These are phyloP conservation scores for Ophraella communa DNA, from an alignment of 2,888 invertebrate species.

Conservation along the genomic window DNA sequence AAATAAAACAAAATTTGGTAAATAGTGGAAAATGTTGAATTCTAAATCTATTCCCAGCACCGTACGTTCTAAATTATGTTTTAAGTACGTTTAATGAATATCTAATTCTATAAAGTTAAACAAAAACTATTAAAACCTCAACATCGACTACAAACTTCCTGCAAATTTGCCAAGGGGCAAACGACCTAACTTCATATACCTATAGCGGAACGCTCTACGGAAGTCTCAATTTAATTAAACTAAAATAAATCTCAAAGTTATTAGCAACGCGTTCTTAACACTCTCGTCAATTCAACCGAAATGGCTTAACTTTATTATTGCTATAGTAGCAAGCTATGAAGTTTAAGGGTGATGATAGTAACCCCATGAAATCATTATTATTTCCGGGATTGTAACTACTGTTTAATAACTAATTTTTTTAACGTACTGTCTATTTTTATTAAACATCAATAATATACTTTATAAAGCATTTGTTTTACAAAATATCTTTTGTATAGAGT, in stretches of 20 bases:
- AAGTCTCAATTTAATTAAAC: slow-evolving; percentile 35
- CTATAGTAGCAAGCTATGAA: slow-evolving; percentile 28
- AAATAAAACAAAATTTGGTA: too few species aligned
- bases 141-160: not conserved
- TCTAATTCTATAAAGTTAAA: not conserved
- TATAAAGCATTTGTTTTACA: too few species aligned
- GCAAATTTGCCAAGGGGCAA: slow-evolving; percentile 3
- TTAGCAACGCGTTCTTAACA: slow-evolving; percentile 27
- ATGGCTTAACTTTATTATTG: slow-evolving; percentile 37
- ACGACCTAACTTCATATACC: not conserved
- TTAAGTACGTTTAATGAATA: not conserved
- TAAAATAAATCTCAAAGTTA: slow-evolving; percentile 34
- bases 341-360: slow-evolving; percentile 18
- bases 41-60: too few species aligned
- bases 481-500: too few species aligned
- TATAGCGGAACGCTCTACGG: not conserved
- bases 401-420: slow-evolving; percentile 18
- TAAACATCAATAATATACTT: too few species aligned
- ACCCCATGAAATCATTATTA: slow-evolving; percentile 14
- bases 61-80: too few species aligned
- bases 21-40: too few species aligned
- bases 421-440: too few species aligned
- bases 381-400: not conserved
- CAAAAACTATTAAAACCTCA: not conserved
- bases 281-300: slow-evolving; percentile 36